Evolutionary conservation across 2,797 vertebrate genomes (phyloP).

Genomic region (Anabas testudineus): DNA sequence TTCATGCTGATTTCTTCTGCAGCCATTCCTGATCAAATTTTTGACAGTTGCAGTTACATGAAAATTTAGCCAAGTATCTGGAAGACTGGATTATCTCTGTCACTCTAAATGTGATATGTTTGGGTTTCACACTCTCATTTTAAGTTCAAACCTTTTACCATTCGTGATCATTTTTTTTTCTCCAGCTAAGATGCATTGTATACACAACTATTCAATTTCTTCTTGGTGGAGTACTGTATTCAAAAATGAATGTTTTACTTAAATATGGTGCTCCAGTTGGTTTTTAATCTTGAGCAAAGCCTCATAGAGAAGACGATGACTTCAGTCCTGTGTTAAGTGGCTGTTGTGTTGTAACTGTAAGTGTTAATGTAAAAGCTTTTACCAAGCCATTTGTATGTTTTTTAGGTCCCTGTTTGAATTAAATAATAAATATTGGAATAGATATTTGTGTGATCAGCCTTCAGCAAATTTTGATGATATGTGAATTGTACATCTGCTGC

Average conservation of each 20-base stretch:
- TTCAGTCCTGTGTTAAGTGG: slow-evolving; percentile 56
- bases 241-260: background rate
- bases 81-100: background rate
- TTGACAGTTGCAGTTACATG: slow-evolving; percentile 1
- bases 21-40: background rate
- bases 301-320: background rate
- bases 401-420: slow-evolving; percentile 59
- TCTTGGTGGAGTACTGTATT: slow-evolving; percentile 13
- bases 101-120: slow-evolving; percentile 1
- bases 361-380: slow-evolving; percentile 61
- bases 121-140: slow-evolving; percentile 19
- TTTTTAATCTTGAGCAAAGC: slow-evolving; percentile 9
- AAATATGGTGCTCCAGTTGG: slow-evolving; percentile 17
- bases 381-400: slow-evolving; percentile 69
- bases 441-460: slow-evolving; percentile 25
- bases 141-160: background rate
- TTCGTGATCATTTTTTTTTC: background rate
- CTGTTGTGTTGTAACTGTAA: slow-evolving; percentile 59
- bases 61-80: slow-evolving; percentile 13
- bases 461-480: background rate
- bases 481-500: background rate
- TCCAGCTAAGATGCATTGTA: background rate
- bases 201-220: slow-evolving; percentile 9
- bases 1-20: background rate
- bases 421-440: slow-evolving; percentile 68